Evolutionary conservation across 2,888 invertebrate genomes (phyloP).

Genomic region (Ormyrus pomaceus): DNA sequence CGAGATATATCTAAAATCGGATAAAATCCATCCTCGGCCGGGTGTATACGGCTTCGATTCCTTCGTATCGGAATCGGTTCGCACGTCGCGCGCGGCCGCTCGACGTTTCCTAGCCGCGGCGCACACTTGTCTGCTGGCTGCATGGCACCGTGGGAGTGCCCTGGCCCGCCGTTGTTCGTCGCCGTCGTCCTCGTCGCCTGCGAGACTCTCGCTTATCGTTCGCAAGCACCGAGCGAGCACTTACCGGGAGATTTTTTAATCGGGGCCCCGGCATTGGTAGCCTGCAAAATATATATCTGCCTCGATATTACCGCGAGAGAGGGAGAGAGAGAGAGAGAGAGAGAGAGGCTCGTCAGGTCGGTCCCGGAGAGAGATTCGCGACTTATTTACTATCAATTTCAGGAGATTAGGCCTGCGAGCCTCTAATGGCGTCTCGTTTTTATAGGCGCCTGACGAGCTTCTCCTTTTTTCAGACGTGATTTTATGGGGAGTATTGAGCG

Average conservation of each 20-base stretch:
- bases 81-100: constrained; percentile 30
- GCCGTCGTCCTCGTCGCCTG: neutral
- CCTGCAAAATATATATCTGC: no score
- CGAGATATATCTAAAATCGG: constrained; percentile 37
- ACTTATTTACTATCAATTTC: constrained; percentile 47
- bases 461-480: no score
- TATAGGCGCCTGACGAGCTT: neutral
- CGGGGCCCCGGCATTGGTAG: no score
- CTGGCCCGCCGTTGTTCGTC: constrained; percentile 21
- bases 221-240: no score
- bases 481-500: neutral
- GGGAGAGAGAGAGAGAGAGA: neutral
- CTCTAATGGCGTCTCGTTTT: constrained; percentile 16
- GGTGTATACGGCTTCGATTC: neutral
- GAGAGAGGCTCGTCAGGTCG: constrained; percentile 5
- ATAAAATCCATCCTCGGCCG: constrained; percentile 16
- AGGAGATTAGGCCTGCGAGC: constrained; percentile 33
- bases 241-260: no score
- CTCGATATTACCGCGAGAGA: neutral
- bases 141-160: constrained; percentile 48
- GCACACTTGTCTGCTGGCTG: neutral
- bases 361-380: constrained; percentile 26
- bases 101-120: constrained; percentile 34
- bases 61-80: constrained; percentile 43
- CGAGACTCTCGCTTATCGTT: neutral